phyloP scores from a whole-genome alignment of 1,140 invertebrate genomes.

The Gonatopus flavifemur region DNA sequence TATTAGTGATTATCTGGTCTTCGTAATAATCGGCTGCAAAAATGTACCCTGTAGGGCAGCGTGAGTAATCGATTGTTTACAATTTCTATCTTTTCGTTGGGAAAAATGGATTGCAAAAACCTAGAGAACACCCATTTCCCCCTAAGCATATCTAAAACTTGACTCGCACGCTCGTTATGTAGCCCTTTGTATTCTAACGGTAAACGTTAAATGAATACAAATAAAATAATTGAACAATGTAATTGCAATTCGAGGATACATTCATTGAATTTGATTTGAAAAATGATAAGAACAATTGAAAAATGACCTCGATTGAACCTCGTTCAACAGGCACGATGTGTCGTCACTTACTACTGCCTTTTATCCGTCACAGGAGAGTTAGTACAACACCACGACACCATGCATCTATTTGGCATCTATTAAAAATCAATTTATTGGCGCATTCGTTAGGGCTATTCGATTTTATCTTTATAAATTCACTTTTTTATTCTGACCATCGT shows the following conservation, averaged over 20 bases:
- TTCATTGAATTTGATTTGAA: neutral
- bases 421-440: no score
- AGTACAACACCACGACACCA: no score
- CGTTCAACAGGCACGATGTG: constrained; percentile 44
- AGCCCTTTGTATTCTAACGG: constrained; percentile 21
- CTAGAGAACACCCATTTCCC: constrained; percentile 19
- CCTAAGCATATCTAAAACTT: constrained; percentile 31
- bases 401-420: no score
- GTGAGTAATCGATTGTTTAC: constrained; percentile 46
- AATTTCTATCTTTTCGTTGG: neutral
- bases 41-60: constrained; percentile 60
- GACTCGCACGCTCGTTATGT: constrained; percentile 12
- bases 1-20: constrained; percentile 46
- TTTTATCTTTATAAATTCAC: no score
- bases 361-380: constrained; percentile 19
- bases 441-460: no score
- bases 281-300: constrained; percentile 10
- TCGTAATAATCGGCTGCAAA: constrained; percentile 39
- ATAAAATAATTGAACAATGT: neutral
- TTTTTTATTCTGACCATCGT: no score
- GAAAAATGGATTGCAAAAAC: neutral
- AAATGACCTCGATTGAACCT: constrained; percentile 39
- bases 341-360: constrained; percentile 21
- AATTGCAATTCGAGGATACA: no score
- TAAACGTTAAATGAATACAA: neutral